These are phyloP conservation scores for Hylyphantes graminicola DNA, from an alignment of 1,140 invertebrate genomes.

Conservation along the genomic window DNA sequence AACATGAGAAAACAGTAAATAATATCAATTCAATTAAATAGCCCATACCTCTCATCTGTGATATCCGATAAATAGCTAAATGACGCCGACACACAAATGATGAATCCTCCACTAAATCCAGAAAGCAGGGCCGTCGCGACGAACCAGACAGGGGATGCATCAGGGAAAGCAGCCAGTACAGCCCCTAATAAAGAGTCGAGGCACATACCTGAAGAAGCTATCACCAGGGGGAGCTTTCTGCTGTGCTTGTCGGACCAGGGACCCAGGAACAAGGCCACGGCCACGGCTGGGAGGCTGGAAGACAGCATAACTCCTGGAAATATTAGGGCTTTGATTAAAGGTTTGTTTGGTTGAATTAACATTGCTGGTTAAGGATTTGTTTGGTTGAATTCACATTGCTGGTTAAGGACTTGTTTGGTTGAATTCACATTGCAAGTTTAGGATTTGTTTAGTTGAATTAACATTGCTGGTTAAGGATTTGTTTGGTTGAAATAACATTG, in stretches of 20 bases:
- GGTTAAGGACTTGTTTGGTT: no score
- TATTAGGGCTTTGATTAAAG: no score
- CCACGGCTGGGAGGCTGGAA: slow-evolving; percentile 65
- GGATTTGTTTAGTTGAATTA: no score
- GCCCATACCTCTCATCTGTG: slow-evolving; percentile 23
- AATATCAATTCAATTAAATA: no score
- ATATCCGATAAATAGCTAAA: slow-evolving; percentile 43
- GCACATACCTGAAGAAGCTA: slow-evolving; percentile 84
- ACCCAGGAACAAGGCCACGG: slow-evolving; percentile 68
- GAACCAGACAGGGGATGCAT: not conserved
- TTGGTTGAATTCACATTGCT: no score
- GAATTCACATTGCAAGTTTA: no score
- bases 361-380: no score
- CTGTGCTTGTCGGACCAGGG: slow-evolving; percentile 78
- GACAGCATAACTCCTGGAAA: slow-evolving; percentile 56
- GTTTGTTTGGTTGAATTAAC: no score
- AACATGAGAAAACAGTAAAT: no score
- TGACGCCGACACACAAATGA: slow-evolving; percentile 30
- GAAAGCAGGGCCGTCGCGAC: not conserved
- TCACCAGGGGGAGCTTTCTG: slow-evolving; percentile 82
- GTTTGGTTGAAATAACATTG: no score
- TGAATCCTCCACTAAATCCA: slow-evolving; percentile 36
- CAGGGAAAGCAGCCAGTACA: not conserved
- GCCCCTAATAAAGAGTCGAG: slow-evolving; percentile 69
- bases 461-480: no score